These are phyloP conservation scores for Dorcus parallelipipedus DNA, from an alignment of 2,888 invertebrate genomes.

Conservation along the genomic window DNA sequence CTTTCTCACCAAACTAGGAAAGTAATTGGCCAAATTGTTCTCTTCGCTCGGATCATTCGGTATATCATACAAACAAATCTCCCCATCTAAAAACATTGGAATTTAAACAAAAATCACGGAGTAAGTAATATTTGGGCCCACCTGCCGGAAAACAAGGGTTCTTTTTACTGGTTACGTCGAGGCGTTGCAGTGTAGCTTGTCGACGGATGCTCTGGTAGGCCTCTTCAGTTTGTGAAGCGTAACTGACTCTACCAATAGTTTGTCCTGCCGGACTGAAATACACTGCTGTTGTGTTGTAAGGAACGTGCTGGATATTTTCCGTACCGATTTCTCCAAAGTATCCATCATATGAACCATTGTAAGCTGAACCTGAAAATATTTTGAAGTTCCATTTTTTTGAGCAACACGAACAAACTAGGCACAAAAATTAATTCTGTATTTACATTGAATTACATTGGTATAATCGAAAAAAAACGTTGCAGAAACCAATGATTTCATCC, in stretches of 20 bases:
- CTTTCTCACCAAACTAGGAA: slow-evolving; percentile 53
- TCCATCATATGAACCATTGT: slow-evolving; percentile 45
- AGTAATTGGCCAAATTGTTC: slow-evolving; percentile 59
- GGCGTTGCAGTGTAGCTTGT: slow-evolving; percentile 47
- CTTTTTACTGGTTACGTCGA: slow-evolving; percentile 39
- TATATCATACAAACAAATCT: slow-evolving; percentile 73
- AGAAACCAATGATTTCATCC: too few species aligned
- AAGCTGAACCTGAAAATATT: slow-evolving; percentile 33
- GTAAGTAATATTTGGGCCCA: slow-evolving; percentile 28
- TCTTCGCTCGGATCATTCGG: slow-evolving; percentile 77
- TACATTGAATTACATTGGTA: too few species aligned
- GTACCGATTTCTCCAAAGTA: slow-evolving; percentile 49
- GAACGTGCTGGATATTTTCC: slow-evolving; percentile 40
- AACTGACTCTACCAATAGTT: slow-evolving; percentile 43
- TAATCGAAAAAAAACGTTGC: too few species aligned
- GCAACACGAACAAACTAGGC: too few species aligned
- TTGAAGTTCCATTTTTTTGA: too few species aligned
- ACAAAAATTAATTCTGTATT: too few species aligned
- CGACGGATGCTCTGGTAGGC: slow-evolving; percentile 44
- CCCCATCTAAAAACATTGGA: slow-evolving; percentile 49
- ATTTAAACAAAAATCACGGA: background rate
- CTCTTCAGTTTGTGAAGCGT: slow-evolving; percentile 40
- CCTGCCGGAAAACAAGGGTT: slow-evolving; percentile 48
- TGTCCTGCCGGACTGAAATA: slow-evolving; percentile 45
- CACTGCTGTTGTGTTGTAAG: slow-evolving; percentile 48